Evolutionary conservation across 1,140 invertebrate genomes (phyloP).

Genomic region (Cotesia vestalis): DNA sequence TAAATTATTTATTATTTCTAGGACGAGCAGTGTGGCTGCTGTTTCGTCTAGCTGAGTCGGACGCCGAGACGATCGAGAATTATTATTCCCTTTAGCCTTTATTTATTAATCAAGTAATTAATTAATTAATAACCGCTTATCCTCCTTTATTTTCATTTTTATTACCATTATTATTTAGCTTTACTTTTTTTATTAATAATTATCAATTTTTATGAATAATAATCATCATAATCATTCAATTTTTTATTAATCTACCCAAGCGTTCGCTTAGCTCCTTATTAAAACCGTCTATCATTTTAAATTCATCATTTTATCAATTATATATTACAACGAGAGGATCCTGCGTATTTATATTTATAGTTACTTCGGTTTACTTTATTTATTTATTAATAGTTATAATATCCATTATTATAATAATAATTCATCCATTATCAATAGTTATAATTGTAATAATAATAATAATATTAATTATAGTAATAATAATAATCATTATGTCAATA

Average conservation of each 20-base stretch:
- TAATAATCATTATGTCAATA: constrained; percentile 2
- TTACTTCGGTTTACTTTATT: constrained; percentile 61
- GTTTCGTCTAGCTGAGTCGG: constrained; percentile 13
- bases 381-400: constrained; percentile 53
- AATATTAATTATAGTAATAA: no score
- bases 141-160: neutral
- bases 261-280: neutral
- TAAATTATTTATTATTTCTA: constrained; percentile 27
- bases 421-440: constrained; percentile 47
- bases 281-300: neutral
- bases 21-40: constrained; percentile 29
- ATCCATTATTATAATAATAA: neutral
- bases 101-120: no score
- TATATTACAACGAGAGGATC: constrained; percentile 52
- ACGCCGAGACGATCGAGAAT: neutral
- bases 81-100: neutral
- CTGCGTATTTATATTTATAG: constrained; percentile 47
- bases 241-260: constrained; percentile 6
- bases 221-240: constrained; percentile 1
- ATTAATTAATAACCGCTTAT: neutral
- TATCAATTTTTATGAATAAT: no score
- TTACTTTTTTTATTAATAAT: neutral
- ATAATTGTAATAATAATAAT: constrained; percentile 45
- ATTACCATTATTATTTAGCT: neutral
- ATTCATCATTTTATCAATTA: constrained; percentile 7